phyloP scores from a whole-genome alignment of 2,113 vertebrate genomes.

The Lichenostomus cassidix region DNA sequence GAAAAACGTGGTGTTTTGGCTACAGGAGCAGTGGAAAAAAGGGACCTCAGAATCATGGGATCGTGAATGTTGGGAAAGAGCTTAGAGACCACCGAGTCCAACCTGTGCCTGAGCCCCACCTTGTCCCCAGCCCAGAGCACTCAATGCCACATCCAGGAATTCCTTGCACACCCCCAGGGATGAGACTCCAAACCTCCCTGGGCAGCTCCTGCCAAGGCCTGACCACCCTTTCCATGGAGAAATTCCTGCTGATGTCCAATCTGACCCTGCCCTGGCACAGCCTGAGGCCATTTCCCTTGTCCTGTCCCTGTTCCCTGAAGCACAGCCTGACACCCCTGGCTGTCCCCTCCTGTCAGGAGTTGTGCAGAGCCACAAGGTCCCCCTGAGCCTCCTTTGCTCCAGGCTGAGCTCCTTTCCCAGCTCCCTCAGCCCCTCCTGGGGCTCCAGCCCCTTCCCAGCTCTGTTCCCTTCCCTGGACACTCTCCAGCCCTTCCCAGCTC shows the following conservation, averaged over 20 bases:
- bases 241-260: neutral
- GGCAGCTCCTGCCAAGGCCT: neutral
- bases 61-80: rapidly evolving
- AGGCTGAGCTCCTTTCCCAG: neutral
- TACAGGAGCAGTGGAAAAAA: neutral
- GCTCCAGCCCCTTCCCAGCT: too few relatives aligned
- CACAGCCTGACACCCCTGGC: neutral
- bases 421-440: too few relatives aligned
- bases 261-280: neutral
- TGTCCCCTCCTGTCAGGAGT: neutral
- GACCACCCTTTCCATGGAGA: neutral
- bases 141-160: rapidly evolving
- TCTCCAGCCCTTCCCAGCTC: too few relatives aligned
- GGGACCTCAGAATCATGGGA: neutral
- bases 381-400: neutral
- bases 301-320: neutral
- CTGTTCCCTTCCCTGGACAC: too few relatives aligned
- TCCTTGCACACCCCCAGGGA: neutral
- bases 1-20: rapidly evolving
- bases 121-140: neutral
- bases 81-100: rapidly evolving
- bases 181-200: neutral
- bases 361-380: neutral
- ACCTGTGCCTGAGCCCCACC: rapidly evolving
- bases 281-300: neutral